A percentile compares a stretch with the other conserved stretches of the same genome.
phyloP scores from a whole-genome alignment of 2,888 invertebrate species.

The Steinernema carpocapsae region DNA sequence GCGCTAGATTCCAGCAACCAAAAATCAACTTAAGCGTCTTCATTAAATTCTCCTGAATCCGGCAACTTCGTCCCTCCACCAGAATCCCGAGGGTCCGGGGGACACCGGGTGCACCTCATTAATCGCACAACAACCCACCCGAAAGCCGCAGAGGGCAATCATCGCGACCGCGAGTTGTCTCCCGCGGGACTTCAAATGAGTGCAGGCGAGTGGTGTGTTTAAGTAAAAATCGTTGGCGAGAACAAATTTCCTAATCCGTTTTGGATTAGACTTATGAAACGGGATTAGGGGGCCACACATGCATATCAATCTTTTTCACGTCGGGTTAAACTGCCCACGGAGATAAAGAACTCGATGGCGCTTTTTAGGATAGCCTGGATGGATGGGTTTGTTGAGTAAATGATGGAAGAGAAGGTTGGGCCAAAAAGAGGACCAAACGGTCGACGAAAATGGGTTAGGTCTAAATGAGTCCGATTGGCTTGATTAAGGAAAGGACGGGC shows the following conservation, averaged over 20 bases:
- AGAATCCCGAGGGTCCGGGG: slow-evolving; percentile 14
- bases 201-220: slow-evolving; percentile 24
- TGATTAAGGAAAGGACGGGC: too few species aligned
- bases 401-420: too few species aligned
- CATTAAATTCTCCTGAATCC: slow-evolving; percentile 2
- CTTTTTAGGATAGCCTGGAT: not conserved
- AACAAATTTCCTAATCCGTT: slow-evolving; percentile 32
- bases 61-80: not conserved
- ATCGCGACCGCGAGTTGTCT: not conserved
- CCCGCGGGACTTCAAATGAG: slow-evolving; percentile 29
- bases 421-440: too few species aligned
- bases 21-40: too few species aligned
- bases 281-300: slow-evolving; percentile 30
- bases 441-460: too few species aligned
- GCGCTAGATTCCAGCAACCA: too few species aligned
- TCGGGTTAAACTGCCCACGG: not conserved
- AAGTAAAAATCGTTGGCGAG: slow-evolving; percentile 33
- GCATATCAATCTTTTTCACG: slow-evolving; percentile 14
- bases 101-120: slow-evolving; percentile 30
- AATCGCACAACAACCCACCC: slow-evolving; percentile 27
- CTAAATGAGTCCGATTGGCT: too few species aligned
- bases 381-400: not conserved
- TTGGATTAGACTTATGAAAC: slow-evolving; percentile 32
- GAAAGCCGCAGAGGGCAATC: not conserved
- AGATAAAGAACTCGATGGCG: not conserved